Conservation (phyloP, 2,113 vertebrate genomes). For the Megaceryle maxima region DNA sequence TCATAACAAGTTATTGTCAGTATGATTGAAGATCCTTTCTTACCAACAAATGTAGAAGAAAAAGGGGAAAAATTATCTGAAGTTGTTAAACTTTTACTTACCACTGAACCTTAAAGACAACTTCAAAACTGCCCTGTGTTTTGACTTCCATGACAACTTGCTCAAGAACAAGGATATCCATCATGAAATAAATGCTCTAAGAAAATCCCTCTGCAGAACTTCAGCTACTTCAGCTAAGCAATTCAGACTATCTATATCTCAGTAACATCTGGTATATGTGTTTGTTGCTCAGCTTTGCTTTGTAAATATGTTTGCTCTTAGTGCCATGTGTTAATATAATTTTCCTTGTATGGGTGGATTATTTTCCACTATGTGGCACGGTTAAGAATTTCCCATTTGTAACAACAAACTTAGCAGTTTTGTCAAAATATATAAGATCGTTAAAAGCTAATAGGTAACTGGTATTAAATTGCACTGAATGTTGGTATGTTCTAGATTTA, state of each 20-base stretch:
- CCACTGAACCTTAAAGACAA: background rate
- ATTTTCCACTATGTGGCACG: slow-evolving; percentile 17
- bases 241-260: slow-evolving; percentile 40
- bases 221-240: slow-evolving; percentile 41
- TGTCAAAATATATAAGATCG: background rate
- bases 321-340: slow-evolving; percentile 43
- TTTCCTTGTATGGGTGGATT: slow-evolving; percentile 44
- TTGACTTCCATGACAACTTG: background rate
- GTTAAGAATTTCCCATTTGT: slow-evolving; percentile 1
- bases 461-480: background rate
- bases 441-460: slow-evolving; percentile 8
- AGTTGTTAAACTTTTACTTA: background rate
- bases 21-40: background rate
- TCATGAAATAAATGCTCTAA: background rate
- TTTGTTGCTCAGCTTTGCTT: slow-evolving; percentile 34
- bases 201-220: slow-evolving; percentile 22
- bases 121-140: background rate
- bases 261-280: slow-evolving; percentile 56
- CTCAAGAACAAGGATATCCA: background rate
- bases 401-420: background rate
- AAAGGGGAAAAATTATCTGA: background rate
- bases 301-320: slow-evolving; percentile 61
- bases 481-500: background rate
- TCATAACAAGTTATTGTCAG: background rate
- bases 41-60: background rate